phyloP scores from a whole-genome alignment of 2,888 invertebrate genomes.

The Caenorhabditis sp. region DNA sequence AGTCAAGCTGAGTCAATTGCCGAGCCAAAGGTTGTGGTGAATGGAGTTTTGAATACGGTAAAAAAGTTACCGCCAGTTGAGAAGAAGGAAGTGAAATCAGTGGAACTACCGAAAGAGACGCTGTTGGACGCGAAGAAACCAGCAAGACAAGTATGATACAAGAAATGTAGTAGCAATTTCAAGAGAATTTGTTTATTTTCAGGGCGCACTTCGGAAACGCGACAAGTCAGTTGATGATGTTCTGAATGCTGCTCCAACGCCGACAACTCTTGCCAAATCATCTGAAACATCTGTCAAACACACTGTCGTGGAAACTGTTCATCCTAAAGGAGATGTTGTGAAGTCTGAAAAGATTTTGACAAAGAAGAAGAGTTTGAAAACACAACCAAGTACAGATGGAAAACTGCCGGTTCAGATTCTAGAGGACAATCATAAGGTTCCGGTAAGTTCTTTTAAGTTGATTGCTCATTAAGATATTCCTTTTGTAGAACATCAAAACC shows the following conservation, averaged over 20 bases:
- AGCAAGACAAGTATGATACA: constrained; percentile 56
- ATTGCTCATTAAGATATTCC: not conserved
- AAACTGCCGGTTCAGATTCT: constrained; percentile 32
- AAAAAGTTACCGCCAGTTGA: constrained; percentile 12
- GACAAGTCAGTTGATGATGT: constrained; percentile 56
- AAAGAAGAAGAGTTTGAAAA: constrained; percentile 45
- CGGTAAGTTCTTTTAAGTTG: constrained; percentile 21
- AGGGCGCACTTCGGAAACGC: constrained; percentile 66
- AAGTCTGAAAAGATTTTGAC: constrained; percentile 53
- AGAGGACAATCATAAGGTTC: constrained; percentile 37
- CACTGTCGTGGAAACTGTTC: constrained; percentile 33
- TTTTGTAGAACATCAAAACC: constrained; percentile 55
- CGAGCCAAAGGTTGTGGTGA: not conserved
- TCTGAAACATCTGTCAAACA: constrained; percentile 38
- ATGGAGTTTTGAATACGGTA: constrained; percentile 8
- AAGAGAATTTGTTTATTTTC: constrained; percentile 15
- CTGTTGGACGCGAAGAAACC: constrained; percentile 63
- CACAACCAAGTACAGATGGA: constrained; percentile 17
- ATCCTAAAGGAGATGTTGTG: constrained; percentile 52
- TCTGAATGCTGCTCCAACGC: constrained; percentile 51
- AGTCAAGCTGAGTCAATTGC: constrained; percentile 14
- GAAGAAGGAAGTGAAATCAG: constrained; percentile 30
- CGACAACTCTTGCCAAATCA: constrained; percentile 46
- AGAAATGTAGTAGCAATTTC: too few relatives aligned
- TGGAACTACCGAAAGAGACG: too few relatives aligned